Percentiles rank a stretch among this genome's conserved stretches.
These are phyloP conservation scores for Drosophila teissieri DNA, from an alignment of 1,140 invertebrate genomes.

Conservation along the genomic window DNA sequence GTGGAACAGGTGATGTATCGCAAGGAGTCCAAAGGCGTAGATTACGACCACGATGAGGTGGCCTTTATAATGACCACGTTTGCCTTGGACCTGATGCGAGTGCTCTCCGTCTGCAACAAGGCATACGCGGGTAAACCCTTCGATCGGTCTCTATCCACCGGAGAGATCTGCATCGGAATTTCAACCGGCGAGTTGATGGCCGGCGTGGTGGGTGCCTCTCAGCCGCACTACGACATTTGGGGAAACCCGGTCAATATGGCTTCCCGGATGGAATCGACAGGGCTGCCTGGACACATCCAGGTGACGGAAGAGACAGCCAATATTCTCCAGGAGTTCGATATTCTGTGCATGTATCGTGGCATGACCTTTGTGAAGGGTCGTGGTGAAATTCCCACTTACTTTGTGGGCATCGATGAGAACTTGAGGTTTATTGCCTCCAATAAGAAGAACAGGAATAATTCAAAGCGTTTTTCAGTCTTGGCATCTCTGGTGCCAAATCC, in stretches of 20 bases:
- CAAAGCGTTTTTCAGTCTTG: background rate
- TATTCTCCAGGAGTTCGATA: slow-evolving; percentile 85
- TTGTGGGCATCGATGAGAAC: slow-evolving; percentile 19
- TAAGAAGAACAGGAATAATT: background rate
- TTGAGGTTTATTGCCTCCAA: background rate
- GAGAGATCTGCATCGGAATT: slow-evolving; percentile 88
- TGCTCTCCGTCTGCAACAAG: slow-evolving; percentile 38
- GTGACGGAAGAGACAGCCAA: slow-evolving; percentile 90
- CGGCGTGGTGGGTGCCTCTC: slow-evolving; percentile 91
- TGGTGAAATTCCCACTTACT: slow-evolving; percentile 36
- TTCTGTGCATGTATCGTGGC: slow-evolving; percentile 27
- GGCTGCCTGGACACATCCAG: slow-evolving; percentile 91
- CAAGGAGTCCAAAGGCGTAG: background rate
- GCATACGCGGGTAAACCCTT: slow-evolving; percentile 9
- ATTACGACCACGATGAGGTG: slow-evolving; percentile 27
- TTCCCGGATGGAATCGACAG: slow-evolving; percentile 95
- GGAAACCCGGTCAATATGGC: slow-evolving; percentile 97
- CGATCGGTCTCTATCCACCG: slow-evolving; percentile 86
- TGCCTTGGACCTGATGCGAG: slow-evolving; percentile 62
- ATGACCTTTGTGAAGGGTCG: slow-evolving; percentile 35
- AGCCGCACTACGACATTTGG: slow-evolving; percentile 94
- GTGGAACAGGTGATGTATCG: slow-evolving; percentile 2
- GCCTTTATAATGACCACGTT: slow-evolving; percentile 55
- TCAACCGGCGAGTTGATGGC: slow-evolving; percentile 90
- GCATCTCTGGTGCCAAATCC: background rate